Evolutionary conservation across 1,140 invertebrate genomes (phyloP), one percentile per base, ranked within the genome.

Genomic region (Drosophila sulfurigaster): DNA sequence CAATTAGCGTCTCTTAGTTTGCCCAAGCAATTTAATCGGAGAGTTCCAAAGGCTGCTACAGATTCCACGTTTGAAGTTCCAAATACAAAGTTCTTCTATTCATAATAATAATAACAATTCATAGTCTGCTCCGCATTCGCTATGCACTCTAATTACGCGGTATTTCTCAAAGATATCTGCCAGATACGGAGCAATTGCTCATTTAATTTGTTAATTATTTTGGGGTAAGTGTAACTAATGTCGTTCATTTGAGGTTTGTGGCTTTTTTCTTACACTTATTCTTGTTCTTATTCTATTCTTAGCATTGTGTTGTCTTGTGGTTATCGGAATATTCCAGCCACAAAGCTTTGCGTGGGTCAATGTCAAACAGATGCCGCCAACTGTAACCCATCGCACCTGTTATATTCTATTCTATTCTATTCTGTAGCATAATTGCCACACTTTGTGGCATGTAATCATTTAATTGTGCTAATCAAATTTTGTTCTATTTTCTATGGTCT

Each of bases 161-260:
- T 15, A 35, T 67, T 57, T 78, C 69, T 60, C 48, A 71, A 13
- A 43, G 30, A 15, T 51, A 41, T 60, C 30, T 20, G 35, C 54
- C 35, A 20, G 54, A 57, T 56, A 71, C 62, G 68, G 41, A 64
- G 74, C 67, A 68, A 80, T 80, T 75, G 78, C 52, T 69, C 81
- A 68, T 89, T 88, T 88, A 89, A 88, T 89, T 88, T 88, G 81
- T 89, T 89, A 85, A 89, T 88, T 88, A 75, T 89, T 79, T 89
- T 72, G 52, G 67, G 62, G 38, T 62, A 78, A 83, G 80, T 88
- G 85, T 88, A 89, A 79, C 85, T 88, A 88, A 88, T 88, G 81
- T 89, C 75, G 68, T 81, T 81, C 83, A 87, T 83, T 87, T 87
- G 83, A 83, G 85, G 83, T 78, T 75, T 64, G 45, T 72, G 6